A percentile compares a stretch with the other conserved stretches of the same genome.
phyloP scores from a whole-genome alignment of 2,888 invertebrate genomes.

The Rhagonycha fulva region DNA sequence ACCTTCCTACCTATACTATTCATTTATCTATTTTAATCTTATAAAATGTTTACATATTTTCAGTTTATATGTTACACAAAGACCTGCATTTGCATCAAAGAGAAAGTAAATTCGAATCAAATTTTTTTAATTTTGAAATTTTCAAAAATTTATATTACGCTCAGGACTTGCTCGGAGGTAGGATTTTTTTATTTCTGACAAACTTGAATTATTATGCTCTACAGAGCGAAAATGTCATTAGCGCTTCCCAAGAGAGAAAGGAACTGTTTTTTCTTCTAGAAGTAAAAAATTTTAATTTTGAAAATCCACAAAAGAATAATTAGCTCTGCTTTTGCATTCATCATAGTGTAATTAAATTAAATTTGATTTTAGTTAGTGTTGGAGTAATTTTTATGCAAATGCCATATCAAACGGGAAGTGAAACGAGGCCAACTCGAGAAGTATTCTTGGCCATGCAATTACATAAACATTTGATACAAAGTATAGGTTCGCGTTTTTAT shows the following conservation, averaged over 20 bases:
- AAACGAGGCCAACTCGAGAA: background rate
- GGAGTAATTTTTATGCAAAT: background rate
- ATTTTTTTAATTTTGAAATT: background rate
- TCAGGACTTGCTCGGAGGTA: background rate
- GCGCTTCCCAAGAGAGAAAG: background rate
- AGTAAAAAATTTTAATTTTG: background rate
- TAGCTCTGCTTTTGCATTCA: background rate
- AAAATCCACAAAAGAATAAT: background rate
- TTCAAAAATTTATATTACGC: background rate
- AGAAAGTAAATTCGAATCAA: background rate
- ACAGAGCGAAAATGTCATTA: background rate
- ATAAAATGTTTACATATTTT: background rate
- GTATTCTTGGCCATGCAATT: background rate
- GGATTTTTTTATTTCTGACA: background rate
- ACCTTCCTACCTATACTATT: background rate
- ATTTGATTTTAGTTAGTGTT: background rate
- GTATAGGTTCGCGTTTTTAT: background rate
- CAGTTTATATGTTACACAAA: background rate
- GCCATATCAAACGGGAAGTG: background rate
- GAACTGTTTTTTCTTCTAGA: background rate
- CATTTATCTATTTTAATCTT: background rate
- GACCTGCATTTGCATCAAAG: background rate
- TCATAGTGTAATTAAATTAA: background rate
- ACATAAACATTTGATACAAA: background rate
- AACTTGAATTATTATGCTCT: background rate